Evolutionary conservation across 2,797 vertebrate genomes (phyloP), one percentile per base, ranked within the genome.

Genomic region (Emydoidea blandingii): DNA sequence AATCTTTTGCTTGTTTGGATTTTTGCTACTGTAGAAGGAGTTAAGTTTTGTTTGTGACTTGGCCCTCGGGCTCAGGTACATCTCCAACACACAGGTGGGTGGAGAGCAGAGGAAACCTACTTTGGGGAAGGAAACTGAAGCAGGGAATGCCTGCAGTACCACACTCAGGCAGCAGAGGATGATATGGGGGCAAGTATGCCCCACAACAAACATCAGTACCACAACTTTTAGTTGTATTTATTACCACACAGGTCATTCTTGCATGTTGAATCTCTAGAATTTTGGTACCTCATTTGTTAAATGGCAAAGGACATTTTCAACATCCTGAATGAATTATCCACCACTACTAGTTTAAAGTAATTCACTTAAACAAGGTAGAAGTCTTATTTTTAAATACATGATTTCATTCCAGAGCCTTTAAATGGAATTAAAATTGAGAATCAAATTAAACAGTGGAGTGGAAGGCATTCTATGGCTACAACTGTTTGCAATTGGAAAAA

Each of bases 401-500:
- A 68, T 37, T 68, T 37, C 19, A 21, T 68, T 37, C 19, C 65
- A 68, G 62, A 41, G 29, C 62, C 53, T 92, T 76, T 59, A n/a
- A 52, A 74, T 1, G 2, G 50, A 91, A 90, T 1, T 0, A 49
- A 53, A 79, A 23, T 37, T n/a, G n/a, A 81, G 49, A 41, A 52
- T 15, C 2, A 79, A 79, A 12, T 21, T 59, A 68, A 83, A 82
- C 2, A 79, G 37, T 34, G n/a, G 84, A 68, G 23, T 79, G 85
- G 44, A 93, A 91, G 49, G 37, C 79, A 76, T 86, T 91, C 96
- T 90, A 93, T 47, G 49, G 79, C 52, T 25, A 76, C 15, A 90
- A 93, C 85, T 85, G 76, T 92, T 85, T 86, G 49, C 81, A 90
- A 79, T 91, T 91, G 80, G 92, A 94, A 91, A 54, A 79, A 78